These are phyloP conservation scores for Labrus mixtus DNA, from an alignment of 2,113 vertebrate species.

Conservation along the genomic window DNA sequence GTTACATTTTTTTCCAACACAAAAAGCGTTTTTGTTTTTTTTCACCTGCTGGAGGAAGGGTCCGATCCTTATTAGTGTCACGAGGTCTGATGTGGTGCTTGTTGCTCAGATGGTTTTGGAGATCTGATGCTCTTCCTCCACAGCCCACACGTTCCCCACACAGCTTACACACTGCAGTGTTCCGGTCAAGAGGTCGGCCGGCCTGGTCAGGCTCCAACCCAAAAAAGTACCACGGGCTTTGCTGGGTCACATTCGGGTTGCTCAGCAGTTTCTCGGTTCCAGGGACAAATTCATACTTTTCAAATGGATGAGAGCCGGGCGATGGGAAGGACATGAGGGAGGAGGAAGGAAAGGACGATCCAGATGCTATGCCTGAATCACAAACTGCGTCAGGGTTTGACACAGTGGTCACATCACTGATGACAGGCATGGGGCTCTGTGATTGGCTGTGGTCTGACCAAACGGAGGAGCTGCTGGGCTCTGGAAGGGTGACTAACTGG, in stretches of 20 bases:
- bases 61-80: slow-evolving; percentile 40
- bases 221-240: slow-evolving; percentile 78
- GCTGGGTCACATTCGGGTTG: slow-evolving; percentile 52
- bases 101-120: slow-evolving; percentile 78
- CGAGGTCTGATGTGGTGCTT: slow-evolving; percentile 77
- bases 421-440: slow-evolving; percentile 68
- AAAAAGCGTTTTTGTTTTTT: slow-evolving; percentile 6
- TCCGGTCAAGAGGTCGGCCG: slow-evolving; percentile 80
- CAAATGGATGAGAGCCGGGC: background rate
- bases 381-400: slow-evolving; percentile 33
- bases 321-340: slow-evolving; percentile 25
- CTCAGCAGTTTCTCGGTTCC: slow-evolving; percentile 72
- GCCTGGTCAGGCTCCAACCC: slow-evolving; percentile 76
- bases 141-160: slow-evolving; percentile 79
- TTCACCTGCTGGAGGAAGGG: slow-evolving; percentile 48
- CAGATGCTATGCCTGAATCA: slow-evolving; percentile 17
- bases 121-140: slow-evolving; percentile 71
- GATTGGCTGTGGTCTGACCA: slow-evolving; percentile 70
- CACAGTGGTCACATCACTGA: slow-evolving; percentile 65
- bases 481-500: slow-evolving; percentile 74
- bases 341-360: slow-evolving; percentile 23
- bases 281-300: slow-evolving; percentile 68
- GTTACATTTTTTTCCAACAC: too few species aligned
- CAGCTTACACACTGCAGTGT: slow-evolving; percentile 81
- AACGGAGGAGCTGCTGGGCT: slow-evolving; percentile 59